A percentile compares a stretch with the other conserved stretches of the same genome.
Evolutionary conservation across 2,797 vertebrate genomes (phyloP).

Genomic region (Gymnothorax javanicus): DNA sequence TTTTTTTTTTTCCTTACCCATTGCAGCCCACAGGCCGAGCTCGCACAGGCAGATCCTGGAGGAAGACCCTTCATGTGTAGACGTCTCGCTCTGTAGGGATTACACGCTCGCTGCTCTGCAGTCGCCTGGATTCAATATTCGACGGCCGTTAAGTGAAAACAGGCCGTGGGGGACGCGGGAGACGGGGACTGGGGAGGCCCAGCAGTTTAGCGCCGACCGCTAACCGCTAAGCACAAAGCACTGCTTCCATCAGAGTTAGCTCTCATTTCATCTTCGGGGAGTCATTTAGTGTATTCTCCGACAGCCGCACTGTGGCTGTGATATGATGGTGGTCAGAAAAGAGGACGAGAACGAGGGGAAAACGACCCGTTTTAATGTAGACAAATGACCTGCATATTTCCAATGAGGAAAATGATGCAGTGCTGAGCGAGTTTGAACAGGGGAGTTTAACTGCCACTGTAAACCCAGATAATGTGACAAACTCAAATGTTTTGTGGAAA

Average conservation of each 20-base stretch:
- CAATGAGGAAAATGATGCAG: neutral
- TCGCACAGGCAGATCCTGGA: neutral
- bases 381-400: neutral
- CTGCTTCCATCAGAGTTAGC: slow-evolving; percentile 9
- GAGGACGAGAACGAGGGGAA: neutral
- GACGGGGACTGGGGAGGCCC: slow-evolving; percentile 3
- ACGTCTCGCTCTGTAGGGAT: neutral
- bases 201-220: slow-evolving; percentile 18
- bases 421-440: neutral
- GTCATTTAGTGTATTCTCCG: neutral
- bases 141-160: neutral
- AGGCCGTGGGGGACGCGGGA: neutral
- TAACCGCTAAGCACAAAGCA: neutral
- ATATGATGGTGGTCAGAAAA: neutral
- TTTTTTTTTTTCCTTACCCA: too few relatives aligned
- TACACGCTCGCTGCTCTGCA: neutral
- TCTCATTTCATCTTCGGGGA: slow-evolving; percentile 22
- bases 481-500: too few relatives aligned
- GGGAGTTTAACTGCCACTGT: neutral
- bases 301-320: neutral
- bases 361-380: neutral
- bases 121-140: neutral
- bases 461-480: neutral
- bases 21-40: neutral
- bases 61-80: neutral